Conservation (phyloP, 1,140 invertebrate species). For the Diabrotica undecimpunctata region DNA sequence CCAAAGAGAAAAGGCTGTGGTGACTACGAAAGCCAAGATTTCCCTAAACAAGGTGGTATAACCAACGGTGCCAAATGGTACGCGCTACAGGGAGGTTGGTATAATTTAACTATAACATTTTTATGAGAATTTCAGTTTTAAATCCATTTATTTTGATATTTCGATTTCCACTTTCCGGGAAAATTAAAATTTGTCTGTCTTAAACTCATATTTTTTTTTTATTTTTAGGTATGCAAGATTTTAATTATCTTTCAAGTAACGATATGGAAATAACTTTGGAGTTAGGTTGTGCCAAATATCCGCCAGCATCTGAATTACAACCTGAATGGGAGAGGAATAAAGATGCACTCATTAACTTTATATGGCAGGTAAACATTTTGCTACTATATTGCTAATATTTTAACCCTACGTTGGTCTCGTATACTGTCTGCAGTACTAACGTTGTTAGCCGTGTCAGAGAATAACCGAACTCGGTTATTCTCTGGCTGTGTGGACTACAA, state of each 20-base stretch:
- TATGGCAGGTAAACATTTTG: slow-evolving; percentile 67
- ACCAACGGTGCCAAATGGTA: slow-evolving; percentile 90
- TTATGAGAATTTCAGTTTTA: too few relatives aligned
- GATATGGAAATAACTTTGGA: slow-evolving; percentile 88
- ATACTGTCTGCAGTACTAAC: too few relatives aligned
- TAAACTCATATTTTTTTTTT: neutral
- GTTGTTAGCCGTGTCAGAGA: too few relatives aligned
- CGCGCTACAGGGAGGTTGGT: slow-evolving; percentile 67
- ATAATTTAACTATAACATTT: neutral
- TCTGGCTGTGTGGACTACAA: too few relatives aligned
- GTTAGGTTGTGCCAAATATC: slow-evolving; percentile 84
- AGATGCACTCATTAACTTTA: slow-evolving; percentile 72
- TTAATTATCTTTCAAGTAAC: slow-evolving; percentile 86
- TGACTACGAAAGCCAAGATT: slow-evolving; percentile 33
- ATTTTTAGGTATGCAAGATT: slow-evolving; percentile 80
- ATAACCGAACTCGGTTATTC: too few relatives aligned
- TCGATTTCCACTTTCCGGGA: too few relatives aligned
- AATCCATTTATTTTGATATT: too few relatives aligned
- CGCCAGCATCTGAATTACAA: slow-evolving; percentile 57
- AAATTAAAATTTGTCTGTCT: too few relatives aligned
- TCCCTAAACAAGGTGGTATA: slow-evolving; percentile 72
- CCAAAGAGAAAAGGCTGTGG: slow-evolving; percentile 54
- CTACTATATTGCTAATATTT: too few relatives aligned
- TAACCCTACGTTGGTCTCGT: too few relatives aligned
- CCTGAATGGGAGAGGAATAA: slow-evolving; percentile 81